phyloP scores from a whole-genome alignment of 1,140 invertebrate species.

The Micrasema longulum region DNA sequence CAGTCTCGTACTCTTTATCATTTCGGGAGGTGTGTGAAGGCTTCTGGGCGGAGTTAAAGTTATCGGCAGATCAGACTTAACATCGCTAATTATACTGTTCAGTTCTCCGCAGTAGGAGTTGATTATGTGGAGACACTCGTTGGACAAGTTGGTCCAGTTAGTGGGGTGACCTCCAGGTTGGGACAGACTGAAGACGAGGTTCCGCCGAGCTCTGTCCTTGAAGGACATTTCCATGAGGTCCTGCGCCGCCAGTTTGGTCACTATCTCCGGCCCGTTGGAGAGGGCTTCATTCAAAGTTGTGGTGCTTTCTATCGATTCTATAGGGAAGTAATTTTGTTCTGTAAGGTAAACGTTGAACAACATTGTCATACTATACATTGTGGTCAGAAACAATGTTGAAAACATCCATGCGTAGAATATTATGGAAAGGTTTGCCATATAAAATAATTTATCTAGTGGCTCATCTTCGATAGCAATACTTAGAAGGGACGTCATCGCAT shows the following conservation, averaged over 20 bases:
- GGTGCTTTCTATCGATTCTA: slow-evolving; percentile 60
- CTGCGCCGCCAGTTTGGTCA: slow-evolving; percentile 77
- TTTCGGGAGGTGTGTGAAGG: slow-evolving; percentile 56
- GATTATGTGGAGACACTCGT: slow-evolving; percentile 71
- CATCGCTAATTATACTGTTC: slow-evolving; percentile 67
- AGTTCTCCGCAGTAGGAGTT: slow-evolving; percentile 73
- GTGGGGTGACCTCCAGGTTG: slow-evolving; percentile 83
- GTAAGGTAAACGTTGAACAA: slow-evolving; percentile 78
- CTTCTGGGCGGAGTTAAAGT: slow-evolving; percentile 51
- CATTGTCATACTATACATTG: slow-evolving; percentile 75
- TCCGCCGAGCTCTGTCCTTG: slow-evolving; percentile 69
- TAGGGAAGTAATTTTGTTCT: slow-evolving; percentile 73
- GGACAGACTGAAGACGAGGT: slow-evolving; percentile 76
- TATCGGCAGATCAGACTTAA: slow-evolving; percentile 57
- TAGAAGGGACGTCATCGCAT: slow-evolving; percentile 62
- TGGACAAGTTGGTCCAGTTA: slow-evolving; percentile 80
- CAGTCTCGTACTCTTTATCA: slow-evolving; percentile 59
- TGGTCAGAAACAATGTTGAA: slow-evolving; percentile 75
- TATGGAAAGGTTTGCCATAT: slow-evolving; percentile 66
- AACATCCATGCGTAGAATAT: slow-evolving; percentile 77
- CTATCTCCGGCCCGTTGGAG: slow-evolving; percentile 70
- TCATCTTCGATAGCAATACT: slow-evolving; percentile 67
- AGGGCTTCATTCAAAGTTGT: slow-evolving; percentile 70
- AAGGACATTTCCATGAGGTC: slow-evolving; percentile 75
- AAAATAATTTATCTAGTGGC: slow-evolving; percentile 67